These are phyloP conservation scores for Drosophila santomea DNA, from an alignment of 1,140 invertebrate species.

Conservation along the genomic window DNA sequence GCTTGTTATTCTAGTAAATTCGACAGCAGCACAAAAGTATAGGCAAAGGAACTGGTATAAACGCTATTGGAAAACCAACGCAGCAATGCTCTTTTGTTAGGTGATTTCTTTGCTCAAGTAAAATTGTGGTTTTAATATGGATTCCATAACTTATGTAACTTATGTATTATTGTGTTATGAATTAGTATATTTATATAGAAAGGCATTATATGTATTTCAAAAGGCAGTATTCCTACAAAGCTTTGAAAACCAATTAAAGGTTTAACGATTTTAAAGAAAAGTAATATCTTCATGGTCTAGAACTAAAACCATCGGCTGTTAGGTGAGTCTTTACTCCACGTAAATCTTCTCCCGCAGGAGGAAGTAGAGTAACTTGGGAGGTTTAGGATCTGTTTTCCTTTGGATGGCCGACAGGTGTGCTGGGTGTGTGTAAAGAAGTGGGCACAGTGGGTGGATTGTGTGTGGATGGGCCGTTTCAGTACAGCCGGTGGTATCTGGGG, in stretches of 20 bases:
- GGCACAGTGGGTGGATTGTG: background rate
- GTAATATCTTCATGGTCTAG: background rate
- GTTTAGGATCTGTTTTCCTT: conserved; percentile 5
- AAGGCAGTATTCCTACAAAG: no score
- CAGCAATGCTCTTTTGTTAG: background rate
- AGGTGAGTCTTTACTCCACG: no score
- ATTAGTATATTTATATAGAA: no score
- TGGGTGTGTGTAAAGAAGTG: conserved; percentile 1
- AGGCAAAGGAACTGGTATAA: background rate
- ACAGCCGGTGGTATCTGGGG: conserved; percentile 19
- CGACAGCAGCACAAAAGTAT: conserved; percentile 12
- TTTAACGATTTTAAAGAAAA: background rate
- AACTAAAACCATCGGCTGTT: background rate
- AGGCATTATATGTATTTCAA: no score
- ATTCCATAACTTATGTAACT: no score
- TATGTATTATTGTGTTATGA: no score
- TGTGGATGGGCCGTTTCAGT: conserved; percentile 31
- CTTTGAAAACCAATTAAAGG: no score
- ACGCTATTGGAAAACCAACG: background rate
- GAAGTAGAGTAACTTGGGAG: background rate
- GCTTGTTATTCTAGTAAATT: conserved; percentile 5
- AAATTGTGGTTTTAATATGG: background rate
- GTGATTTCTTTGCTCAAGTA: no score
- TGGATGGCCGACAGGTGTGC: background rate
- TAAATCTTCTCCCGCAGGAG: background rate